Percentiles rank a stretch among this genome's conserved stretches.
Conservation (phyloP, 2,888 invertebrate species). For the Eristalinus aeneus region DNA sequence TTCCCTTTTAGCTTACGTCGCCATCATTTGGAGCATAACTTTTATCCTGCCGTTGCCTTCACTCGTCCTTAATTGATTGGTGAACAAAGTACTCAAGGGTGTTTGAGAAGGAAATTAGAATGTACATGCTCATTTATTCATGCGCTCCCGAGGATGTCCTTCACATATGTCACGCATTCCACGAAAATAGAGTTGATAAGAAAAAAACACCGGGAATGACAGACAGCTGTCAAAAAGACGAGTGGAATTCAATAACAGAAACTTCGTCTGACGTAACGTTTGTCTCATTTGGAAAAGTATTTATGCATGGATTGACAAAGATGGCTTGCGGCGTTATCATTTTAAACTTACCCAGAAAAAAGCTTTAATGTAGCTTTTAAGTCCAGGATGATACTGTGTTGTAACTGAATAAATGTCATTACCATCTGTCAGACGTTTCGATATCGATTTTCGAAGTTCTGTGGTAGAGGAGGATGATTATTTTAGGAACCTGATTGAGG, state of each 20-base stretch:
- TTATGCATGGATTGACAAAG: neutral
- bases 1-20: neutral
- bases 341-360: neutral
- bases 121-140: neutral
- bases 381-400: neutral
- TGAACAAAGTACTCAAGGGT: constrained; percentile 5
- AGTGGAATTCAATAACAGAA: no score
- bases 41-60: neutral
- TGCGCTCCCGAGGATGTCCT: neutral
- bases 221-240: neutral
- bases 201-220: neutral
- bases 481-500: no score
- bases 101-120: neutral
- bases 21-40: neutral
- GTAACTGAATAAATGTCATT: neutral
- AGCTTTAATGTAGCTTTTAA: neutral
- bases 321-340: neutral
- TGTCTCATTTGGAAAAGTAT: no score
- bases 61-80: constrained; percentile 15
- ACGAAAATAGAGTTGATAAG: neutral
- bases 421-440: neutral
- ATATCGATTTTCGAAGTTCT: neutral
- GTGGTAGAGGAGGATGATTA: no score
- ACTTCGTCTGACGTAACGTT: no score
- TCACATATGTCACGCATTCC: neutral